A percentile compares a stretch with the other conserved stretches of the same genome.
phyloP scores from a whole-genome alignment of 2,113 vertebrate genomes.

The Deroptyus accipitrinus region DNA sequence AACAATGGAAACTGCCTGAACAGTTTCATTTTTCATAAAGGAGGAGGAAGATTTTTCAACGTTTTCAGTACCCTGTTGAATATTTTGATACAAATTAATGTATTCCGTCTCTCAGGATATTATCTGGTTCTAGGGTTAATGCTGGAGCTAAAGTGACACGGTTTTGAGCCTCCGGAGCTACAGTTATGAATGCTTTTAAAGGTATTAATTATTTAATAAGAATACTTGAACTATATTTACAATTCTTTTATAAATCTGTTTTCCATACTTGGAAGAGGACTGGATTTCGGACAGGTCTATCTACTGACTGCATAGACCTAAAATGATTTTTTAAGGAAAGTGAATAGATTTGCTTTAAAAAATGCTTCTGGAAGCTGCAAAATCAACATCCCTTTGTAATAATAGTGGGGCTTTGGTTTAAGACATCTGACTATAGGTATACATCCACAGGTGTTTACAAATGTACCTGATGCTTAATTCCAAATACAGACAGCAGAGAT shows the following conservation, averaged over 20 bases:
- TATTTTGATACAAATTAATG: neutral
- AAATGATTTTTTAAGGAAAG: neutral
- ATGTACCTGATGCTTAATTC: neutral
- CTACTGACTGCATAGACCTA: neutral
- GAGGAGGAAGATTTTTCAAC: neutral
- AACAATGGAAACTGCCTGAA: slow-evolving; percentile 9
- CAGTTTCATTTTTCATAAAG: neutral
- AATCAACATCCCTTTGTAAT: neutral
- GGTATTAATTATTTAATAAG: neutral
- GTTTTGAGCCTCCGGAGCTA: neutral
- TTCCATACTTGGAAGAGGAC: neutral
- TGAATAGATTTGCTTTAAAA: neutral
- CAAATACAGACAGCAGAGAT: neutral
- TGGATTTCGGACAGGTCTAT: neutral
- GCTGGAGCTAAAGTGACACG: neutral
- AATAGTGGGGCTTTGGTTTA: neutral
- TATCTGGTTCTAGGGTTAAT: neutral
- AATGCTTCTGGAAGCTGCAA: neutral
- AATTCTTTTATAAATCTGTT: neutral
- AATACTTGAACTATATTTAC: neutral
- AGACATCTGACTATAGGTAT: neutral
- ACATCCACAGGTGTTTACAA: neutral
- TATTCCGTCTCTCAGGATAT: neutral
- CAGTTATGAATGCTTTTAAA: neutral
- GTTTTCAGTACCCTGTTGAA: neutral